Evolutionary conservation across 2,113 vertebrate genomes (phyloP), one percentile per base, ranked within the genome.

Genomic region (Tachuris rubrigastra): DNA sequence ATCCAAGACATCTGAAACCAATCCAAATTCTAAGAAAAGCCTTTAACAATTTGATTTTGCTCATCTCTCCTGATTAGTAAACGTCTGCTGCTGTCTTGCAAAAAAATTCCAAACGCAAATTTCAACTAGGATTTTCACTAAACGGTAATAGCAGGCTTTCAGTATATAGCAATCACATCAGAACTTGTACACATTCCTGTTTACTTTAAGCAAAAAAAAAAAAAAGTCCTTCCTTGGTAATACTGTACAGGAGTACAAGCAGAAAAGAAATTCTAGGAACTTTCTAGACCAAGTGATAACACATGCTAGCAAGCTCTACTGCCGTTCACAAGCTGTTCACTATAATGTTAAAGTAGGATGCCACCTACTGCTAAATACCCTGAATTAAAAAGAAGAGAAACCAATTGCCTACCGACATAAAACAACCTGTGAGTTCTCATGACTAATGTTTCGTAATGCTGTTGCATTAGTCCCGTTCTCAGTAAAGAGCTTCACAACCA

Each of bases 321-420:
- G n/a, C n/a, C n/a, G n/a, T n/a, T n/a, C n/a, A 9, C 9, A 84
- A 92, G 49, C 21, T 24, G 14, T 33, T 81, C 41, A 24, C 31
- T 41, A 13, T 47, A 89, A 71, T 7, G n/a, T 90, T 89, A 73
- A 93, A 49, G 65, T 39, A 89, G 87, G 79, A 58, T 93, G 89
- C 90, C 91, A 96, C 31, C 93, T 97, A 71, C 78, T 96, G 96
- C 65, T 85, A 73, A 79, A 50, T 20, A 73, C 9, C 13, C n/a
- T 33, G 49, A 91, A 95, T 53, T 91, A 62, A 90, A 89, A 82
- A 35, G 9, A 24, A 46, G 10, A 60, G 16, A 81, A 85, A 65
- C 5, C 2, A 30, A 18, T 76, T 84, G 76, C 53, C 22, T 77
- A 49, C 35, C 0, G 0, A 7, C 0, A 1, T 46, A 37, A 82